A percentile compares a stretch with the other conserved stretches of the same genome.
Conservation (phyloP, 2,888 invertebrate genomes). For the Diarsia brunnea region DNA sequence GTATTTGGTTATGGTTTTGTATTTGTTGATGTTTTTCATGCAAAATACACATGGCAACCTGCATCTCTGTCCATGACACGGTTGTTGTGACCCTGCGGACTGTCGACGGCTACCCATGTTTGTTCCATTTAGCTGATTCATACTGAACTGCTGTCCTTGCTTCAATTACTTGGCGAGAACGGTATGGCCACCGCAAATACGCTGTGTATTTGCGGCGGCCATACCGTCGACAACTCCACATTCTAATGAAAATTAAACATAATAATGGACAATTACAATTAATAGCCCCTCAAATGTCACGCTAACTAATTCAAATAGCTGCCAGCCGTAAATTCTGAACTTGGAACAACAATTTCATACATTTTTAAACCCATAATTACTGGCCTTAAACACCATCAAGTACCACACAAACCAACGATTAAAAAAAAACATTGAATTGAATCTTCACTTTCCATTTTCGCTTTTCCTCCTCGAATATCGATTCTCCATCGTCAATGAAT, state of each 20-base stretch:
- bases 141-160: conserved; percentile 38
- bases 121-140: conserved; percentile 47
- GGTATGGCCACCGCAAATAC: too few relatives aligned
- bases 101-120: conserved; percentile 33
- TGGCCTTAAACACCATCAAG: conserved; percentile 6
- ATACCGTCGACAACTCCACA: neutral
- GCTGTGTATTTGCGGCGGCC: neutral
- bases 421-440: conserved; percentile 12
- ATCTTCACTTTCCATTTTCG: conserved; percentile 10
- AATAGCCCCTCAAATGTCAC: conserved; percentile 8
- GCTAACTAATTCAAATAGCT: conserved; percentile 14
- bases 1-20: neutral
- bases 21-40: neutral
- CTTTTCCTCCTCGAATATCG: conserved; percentile 33
- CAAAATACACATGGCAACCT: neutral
- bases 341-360: neutral
- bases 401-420: neutral
- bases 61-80: conserved; percentile 39
- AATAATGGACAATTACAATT: neutral
- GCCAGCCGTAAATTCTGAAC: conserved; percentile 1
- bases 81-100: conserved; percentile 37
- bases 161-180: conserved; percentile 39
- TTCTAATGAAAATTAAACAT: neutral
- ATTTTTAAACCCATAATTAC: conserved; percentile 27
- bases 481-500: conserved; percentile 39